Evolutionary conservation across 2,113 vertebrate species (phyloP), one percentile per base, ranked within the genome.

Genomic region (Dascyllus trimaculatus): DNA sequence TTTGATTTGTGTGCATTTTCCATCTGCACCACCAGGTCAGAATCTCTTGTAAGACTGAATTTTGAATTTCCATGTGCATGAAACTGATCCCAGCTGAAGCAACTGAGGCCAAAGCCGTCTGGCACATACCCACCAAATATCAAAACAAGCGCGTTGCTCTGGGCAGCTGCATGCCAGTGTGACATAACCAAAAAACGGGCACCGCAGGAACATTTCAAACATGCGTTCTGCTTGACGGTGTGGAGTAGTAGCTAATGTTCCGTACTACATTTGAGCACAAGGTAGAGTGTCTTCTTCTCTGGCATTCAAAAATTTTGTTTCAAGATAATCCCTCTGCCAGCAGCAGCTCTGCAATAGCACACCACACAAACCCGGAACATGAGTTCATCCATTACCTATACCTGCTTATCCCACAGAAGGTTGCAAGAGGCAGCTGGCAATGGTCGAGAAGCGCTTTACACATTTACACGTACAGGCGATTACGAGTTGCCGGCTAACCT

Each of bases 71-170:
- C n/a, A 21, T n/a, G 4, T 5, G 5, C 35, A 63, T 54, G n/a
- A 74, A 61, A 53, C 25, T 6, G 62, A 68, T 45, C 71, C 8
- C 19, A 21, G 45, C 1, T 69, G 21, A 51, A 40, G 29, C 35
- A 58, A 60, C 43, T 40, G 46, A 35, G 21, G 63, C 68, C 67
- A 76, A 56, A 43, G 52, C 72, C 40, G 26, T 54, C 25, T 58
- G 68, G 68, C 38, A 13, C 11, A 53, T 45, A 25, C 18, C 22
- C 35, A 61, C 19, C 22, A 68, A 40, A 62, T 24, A 40, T 58
- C n/a, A 63, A 53, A 78, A 63, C 1, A 4, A 45, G 29, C 3
- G 19, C 2, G 4, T 3, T 43, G 57, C 19, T 45, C 0, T 17
- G 24, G 52, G 48, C 24, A 71, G 32, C 60, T 65, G 29, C 17